phyloP scores from a whole-genome alignment of 2,113 vertebrate genomes.

The Egretta garzetta region DNA sequence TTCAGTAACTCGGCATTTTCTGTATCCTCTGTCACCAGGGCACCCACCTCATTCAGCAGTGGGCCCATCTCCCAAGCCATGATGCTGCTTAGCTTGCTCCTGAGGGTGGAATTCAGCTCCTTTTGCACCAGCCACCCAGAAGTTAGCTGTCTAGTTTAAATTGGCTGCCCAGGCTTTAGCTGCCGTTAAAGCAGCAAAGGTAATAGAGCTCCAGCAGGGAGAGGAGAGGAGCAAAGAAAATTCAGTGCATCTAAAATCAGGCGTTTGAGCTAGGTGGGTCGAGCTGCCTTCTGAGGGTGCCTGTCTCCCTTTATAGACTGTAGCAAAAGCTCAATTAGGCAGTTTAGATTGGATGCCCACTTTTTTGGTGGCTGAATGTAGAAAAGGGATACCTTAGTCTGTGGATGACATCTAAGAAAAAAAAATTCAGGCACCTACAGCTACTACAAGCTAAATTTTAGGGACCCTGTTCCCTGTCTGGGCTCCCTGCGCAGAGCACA shows the following conservation, averaged over 20 bases:
- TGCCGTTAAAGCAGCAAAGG: not conserved
- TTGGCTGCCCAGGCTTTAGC: not conserved
- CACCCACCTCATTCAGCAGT: too few relatives aligned
- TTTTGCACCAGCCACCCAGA: not conserved
- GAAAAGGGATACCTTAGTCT: not conserved
- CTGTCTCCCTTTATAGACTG: not conserved
- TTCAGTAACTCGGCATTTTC: too few relatives aligned
- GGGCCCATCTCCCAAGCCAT: not conserved
- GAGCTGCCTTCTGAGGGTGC: not conserved
- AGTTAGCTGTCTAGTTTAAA: not conserved
- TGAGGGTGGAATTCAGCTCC: not conserved
- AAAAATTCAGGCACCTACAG: not conserved
- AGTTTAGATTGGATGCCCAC: not conserved
- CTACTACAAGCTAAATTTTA: not conserved
- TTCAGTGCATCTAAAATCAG: not conserved
- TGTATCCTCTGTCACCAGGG: too few relatives aligned
- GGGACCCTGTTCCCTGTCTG: not conserved
- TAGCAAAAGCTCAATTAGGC: not conserved
- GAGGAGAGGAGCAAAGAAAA: not conserved
- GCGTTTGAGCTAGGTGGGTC: not conserved
- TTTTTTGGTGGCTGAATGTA: not conserved
- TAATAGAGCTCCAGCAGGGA: not conserved
- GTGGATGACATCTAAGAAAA: not conserved
- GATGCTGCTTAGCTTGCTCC: not conserved
- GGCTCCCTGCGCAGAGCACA: not conserved